Percentiles rank a stretch among this genome's conserved stretches.
Conservation (phyloP, 2,888 invertebrate species). For the Drosophila borborema region DNA sequence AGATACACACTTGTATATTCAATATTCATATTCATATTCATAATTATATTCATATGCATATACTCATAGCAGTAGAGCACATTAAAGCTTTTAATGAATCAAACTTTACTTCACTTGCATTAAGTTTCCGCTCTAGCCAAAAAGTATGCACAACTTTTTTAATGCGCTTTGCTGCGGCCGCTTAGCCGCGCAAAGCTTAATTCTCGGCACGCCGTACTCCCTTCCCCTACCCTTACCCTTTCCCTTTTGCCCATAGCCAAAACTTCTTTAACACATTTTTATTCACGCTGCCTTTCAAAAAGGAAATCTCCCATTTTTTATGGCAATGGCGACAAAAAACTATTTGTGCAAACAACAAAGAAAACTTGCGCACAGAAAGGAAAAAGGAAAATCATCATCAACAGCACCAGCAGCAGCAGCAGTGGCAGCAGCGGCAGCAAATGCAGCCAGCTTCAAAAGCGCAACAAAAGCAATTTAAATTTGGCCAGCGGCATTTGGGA, state of each 20-base stretch:
- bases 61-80: conserved; percentile 2
- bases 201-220: conserved; percentile 46
- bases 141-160: conserved; percentile 57
- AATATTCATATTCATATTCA: conserved; percentile 70
- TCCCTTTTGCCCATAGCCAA: conserved; percentile 9
- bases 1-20: conserved; percentile 46
- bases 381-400: conserved; percentile 75
- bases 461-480: conserved; percentile 81
- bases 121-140: conserved; percentile 23
- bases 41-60: conserved; percentile 46
- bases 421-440: conserved; percentile 27
- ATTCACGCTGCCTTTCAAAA: conserved; percentile 62
- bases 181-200: conserved; percentile 72
- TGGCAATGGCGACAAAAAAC: conserved; percentile 72
- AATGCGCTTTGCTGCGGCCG: conserved; percentile 75
- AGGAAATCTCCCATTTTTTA: conserved; percentile 73
- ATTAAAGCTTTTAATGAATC: conserved; percentile 71
- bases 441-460: conserved; percentile 69
- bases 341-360: conserved; percentile 80
- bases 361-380: conserved; percentile 74
- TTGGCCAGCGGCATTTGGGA: conserved; percentile 64
- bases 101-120: conserved; percentile 37
- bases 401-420: conserved; percentile 36
- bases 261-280: conserved; percentile 30
- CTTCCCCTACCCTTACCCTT: not conserved